phyloP scores from a whole-genome alignment of 2,888 invertebrate genomes.

The Andrena minutula region DNA sequence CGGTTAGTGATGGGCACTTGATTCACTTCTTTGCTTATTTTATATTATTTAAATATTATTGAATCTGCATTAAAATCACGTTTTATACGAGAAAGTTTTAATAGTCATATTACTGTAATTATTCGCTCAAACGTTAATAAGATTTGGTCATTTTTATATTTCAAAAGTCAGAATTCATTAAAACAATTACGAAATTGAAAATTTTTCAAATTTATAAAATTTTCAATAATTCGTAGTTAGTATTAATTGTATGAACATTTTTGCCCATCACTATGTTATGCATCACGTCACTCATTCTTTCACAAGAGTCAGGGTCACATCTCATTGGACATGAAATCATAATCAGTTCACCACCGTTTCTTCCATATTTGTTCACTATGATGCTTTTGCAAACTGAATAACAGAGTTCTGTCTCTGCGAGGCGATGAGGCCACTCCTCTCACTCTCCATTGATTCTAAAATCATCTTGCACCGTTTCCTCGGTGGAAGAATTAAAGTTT shows the following conservation, averaged over 20 bases:
- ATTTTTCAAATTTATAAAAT: not conserved
- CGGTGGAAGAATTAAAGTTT: constrained; percentile 90
- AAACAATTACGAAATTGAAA: not conserved
- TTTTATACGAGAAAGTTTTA: not conserved
- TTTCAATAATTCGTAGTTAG: not conserved
- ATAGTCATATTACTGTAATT: not conserved
- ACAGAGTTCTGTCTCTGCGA: constrained; percentile 89
- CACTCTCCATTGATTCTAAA: constrained; percentile 88
- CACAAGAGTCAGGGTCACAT: not conserved
- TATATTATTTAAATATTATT: not conserved
- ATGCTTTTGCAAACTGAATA: constrained; percentile 93
- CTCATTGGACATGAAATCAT: constrained; percentile 19
- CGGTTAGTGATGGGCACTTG: constrained; percentile 20
- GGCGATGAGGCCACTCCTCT: constrained; percentile 79
- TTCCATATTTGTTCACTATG: constrained; percentile 57
- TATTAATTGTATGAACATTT: not conserved
- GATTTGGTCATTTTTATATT: not conserved
- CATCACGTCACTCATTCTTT: not conserved
- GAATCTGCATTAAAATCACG: constrained; percentile 4
- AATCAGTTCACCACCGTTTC: constrained; percentile 19
- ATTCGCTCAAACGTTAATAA: constrained; percentile 2
- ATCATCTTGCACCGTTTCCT: constrained; percentile 93
- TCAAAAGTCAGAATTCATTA: not conserved
- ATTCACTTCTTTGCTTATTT: not conserved
- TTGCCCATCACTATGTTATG: constrained; percentile 21